phyloP scores from a whole-genome alignment of 2,888 invertebrate genomes.

The Agrotis exclamationis region DNA sequence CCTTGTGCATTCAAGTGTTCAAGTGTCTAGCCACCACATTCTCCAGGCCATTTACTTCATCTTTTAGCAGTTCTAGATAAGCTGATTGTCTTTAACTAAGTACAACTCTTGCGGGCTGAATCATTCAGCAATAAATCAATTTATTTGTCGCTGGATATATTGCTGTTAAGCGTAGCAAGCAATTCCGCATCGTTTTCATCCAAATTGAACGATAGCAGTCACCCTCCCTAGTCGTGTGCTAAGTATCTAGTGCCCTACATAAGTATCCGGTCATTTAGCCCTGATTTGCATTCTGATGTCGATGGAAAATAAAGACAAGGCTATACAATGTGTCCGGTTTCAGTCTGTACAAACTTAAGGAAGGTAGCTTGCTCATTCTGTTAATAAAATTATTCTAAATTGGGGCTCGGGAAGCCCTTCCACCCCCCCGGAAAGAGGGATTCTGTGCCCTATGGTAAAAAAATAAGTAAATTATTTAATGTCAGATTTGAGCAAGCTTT shows the following conservation, averaged over 20 bases:
- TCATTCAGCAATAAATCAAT: conserved; percentile 61
- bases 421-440: too few relatives aligned
- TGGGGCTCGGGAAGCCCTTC: too few relatives aligned
- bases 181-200: conserved; percentile 55
- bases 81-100: conserved; percentile 48
- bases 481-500: too few relatives aligned
- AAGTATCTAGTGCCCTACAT: conserved; percentile 57
- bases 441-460: too few relatives aligned
- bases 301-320: conserved; percentile 2
- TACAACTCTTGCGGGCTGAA: conserved; percentile 42
- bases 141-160: conserved; percentile 55
- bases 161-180: conserved; percentile 52
- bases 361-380: too few relatives aligned
- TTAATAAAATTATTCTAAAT: too few relatives aligned
- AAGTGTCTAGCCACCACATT: conserved; percentile 24
- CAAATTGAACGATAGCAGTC: conserved; percentile 54
- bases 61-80: conserved; percentile 21
- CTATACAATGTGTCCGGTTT: not conserved
- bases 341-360: too few relatives aligned
- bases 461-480: too few relatives aligned
- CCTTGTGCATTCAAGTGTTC: not conserved
- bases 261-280: conserved; percentile 44
- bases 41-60: conserved; percentile 20
- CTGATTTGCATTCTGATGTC: conserved; percentile 37
- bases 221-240: conserved; percentile 37